Base-by-base conservation (phyloP, 2,113 vertebrate species). In the Morone chrysops region DNA sequence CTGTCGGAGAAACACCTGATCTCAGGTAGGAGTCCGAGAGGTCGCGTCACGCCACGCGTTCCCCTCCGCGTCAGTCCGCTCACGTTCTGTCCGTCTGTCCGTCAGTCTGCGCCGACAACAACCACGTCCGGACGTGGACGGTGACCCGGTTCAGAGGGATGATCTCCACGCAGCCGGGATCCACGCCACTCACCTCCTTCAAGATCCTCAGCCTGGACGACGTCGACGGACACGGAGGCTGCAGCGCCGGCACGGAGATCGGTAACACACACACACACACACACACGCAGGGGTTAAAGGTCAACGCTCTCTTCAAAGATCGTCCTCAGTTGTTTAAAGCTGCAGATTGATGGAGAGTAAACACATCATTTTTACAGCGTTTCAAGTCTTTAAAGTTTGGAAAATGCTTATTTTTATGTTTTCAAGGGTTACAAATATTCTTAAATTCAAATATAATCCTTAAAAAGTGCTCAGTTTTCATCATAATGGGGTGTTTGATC, bases 91-190 rank as follows among this genome's bases (percentile, higher is more conserved):
- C 38, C 1, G 0, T 2, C 2, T 36, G 2, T 60, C 18, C 38
- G 3, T 71, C 88, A 98, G 97, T 98, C 20, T 98, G 97, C n/a
- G 96, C 96, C 0, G 97, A 98, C 82, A 97, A 97, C 93, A 97
- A 98, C 91, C 97, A 98, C 0, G 96, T 98, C 6, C 94, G 97
- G 3, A 98, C 97, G 0, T 98, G 97, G 97, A 98, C 97, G 0
- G 97, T 98, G 92, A 98, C 97, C 0, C 96, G 97, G 0, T 98
- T 98, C 94, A 94, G 97, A 0, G 97, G 97, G 12, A 98, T 97
- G 97, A 98, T 98, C 78, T 98, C 97, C 82, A 98, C 97, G 0
- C 97, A 98, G 93, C 97, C 97, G 0, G 97, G 97, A 1, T 97
- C 97, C 48, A 98, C 97, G 0, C 97, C 97, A 0, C 95, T 98